A percentile compares a stretch with the other conserved stretches of the same genome.
Conservation (phyloP, 30 jellyfish, hydroid and myxozoan species). For the Clytia hemisphaerica region DNA sequence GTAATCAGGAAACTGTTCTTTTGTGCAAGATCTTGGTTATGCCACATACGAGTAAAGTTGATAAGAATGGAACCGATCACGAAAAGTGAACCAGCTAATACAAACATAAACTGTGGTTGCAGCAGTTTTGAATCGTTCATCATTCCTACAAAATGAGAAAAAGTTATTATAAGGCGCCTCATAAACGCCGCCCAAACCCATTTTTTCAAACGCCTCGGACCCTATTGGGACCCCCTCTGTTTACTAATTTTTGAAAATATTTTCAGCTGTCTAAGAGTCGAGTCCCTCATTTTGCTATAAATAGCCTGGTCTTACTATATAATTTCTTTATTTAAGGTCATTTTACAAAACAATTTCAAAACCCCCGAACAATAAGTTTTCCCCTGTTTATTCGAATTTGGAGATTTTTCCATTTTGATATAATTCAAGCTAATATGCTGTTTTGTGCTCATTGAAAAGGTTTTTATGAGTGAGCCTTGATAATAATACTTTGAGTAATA, state of each 20-base stretch:
- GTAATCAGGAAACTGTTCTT: too few relatives aligned
- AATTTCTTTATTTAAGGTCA: too few relatives aligned
- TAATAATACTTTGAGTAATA: neutral
- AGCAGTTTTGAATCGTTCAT: constrained; percentile 64
- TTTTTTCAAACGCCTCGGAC: too few relatives aligned
- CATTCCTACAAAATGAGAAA: constrained; percentile 48
- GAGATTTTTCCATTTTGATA: neutral
- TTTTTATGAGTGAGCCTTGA: neutral
- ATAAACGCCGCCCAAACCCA: too few relatives aligned
- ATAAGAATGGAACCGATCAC: constrained; percentile 63
- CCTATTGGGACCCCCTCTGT: too few relatives aligned
- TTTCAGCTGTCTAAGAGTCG: too few relatives aligned
- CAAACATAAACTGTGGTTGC: constrained; percentile 61
- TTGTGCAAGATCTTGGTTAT: constrained; percentile 20
- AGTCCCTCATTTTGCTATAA: too few relatives aligned
- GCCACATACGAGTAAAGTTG: constrained; percentile 55
- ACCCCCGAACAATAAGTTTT: neutral
- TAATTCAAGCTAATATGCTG: too few relatives aligned
- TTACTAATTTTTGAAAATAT: too few relatives aligned
- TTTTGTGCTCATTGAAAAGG: neutral
- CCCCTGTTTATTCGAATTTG: too few relatives aligned
- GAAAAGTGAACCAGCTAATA: constrained; percentile 73
- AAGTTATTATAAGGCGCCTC: neutral
- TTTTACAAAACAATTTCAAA: too few relatives aligned
- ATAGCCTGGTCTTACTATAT: too few relatives aligned